Conservation (phyloP, 1,140 invertebrate species). For the Nixonia krombeini region DNA sequence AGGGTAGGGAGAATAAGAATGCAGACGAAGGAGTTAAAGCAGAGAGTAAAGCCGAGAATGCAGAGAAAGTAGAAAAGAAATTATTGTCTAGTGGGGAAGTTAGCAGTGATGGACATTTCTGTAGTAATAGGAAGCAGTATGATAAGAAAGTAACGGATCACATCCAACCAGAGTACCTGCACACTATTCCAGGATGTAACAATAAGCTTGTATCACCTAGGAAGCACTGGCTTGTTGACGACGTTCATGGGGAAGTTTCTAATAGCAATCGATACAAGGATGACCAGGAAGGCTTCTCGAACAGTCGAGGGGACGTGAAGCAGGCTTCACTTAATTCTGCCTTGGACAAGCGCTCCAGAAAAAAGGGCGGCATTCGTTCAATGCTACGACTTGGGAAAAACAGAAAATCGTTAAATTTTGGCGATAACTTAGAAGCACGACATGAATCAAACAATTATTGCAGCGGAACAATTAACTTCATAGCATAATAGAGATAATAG, state of each 20-base stretch:
- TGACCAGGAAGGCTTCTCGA: constrained; percentile 76
- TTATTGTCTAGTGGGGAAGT: constrained; percentile 43
- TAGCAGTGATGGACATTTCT: constrained; percentile 56
- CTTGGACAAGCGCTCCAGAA: constrained; percentile 75
- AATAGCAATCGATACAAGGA: constrained; percentile 69
- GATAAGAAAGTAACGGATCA: constrained; percentile 55
- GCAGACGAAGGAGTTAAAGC: constrained; percentile 45
- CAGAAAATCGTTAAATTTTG: constrained; percentile 69
- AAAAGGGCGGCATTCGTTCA: constrained; percentile 86
- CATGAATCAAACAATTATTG: constrained; percentile 69
- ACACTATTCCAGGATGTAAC: constrained; percentile 66
- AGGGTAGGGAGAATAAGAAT: constrained; percentile 60
- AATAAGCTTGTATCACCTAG: constrained; percentile 68
- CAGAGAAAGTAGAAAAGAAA: constrained; percentile 45
- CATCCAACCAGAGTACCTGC: constrained; percentile 59
- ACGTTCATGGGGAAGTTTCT: constrained; percentile 70
- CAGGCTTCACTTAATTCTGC: constrained; percentile 79
- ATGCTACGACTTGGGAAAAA: constrained; percentile 79
- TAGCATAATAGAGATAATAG: constrained; percentile 58
- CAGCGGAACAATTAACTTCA: constrained; percentile 70
- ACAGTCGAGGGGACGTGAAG: constrained; percentile 76
- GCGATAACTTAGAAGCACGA: constrained; percentile 64
- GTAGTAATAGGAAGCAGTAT: constrained; percentile 48
- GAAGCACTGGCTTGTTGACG: constrained; percentile 78
- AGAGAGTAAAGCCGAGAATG: constrained; percentile 13